Base-by-base conservation (phyloP, 2,888 invertebrate species). In the Capitulum mitella region DNA sequence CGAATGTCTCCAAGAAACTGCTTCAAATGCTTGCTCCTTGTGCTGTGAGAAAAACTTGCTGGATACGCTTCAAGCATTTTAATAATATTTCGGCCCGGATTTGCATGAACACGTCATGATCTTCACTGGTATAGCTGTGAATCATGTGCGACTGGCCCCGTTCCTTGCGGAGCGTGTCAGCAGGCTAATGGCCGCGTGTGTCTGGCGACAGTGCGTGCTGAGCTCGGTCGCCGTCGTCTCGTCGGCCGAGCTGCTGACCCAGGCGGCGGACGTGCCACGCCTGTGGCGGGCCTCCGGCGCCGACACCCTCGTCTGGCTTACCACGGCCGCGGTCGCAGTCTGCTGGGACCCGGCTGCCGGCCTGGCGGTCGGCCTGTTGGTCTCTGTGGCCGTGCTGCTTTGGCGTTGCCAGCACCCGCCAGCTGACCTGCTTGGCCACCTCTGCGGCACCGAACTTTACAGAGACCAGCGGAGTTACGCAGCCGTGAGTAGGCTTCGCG, bases 211-310 rank as follows among this genome's bases (percentile, higher is more conserved):
- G 92, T 91, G 91, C 83, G 91, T 94, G 81, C 87, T 95, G 78
- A 92, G 94, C 1, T 89, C 92, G 83, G 92, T 95, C 84, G 94
- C 95, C 82, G 89, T 94, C 80, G 91, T 93, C 3, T 92, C 93
- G 0, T 85, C 94, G 29, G 92, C 92, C 84, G 91, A 92, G 79
- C 92, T 94, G 90, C 87, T 93, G 79, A 86, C 91, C 84, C 93
- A 94, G 86, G 88, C 91, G 32, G 83, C 88, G 84, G 91, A 19
- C 22, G 22, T 46, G 22, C 46, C 34, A 19, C 43, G 6, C 1
- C 51, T 48, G 22, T 32, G 29, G 46, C 77, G 51, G 22, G 10
- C 46, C 34, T 77, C 48, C 0, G 32, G 48, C 34, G 77, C 46
- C 77, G 48, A 51, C 48, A n/a, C 51, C 3, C 51, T 77, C 19